phyloP scores from a whole-genome alignment of 2,888 invertebrate species.

The Netelia inedita region DNA sequence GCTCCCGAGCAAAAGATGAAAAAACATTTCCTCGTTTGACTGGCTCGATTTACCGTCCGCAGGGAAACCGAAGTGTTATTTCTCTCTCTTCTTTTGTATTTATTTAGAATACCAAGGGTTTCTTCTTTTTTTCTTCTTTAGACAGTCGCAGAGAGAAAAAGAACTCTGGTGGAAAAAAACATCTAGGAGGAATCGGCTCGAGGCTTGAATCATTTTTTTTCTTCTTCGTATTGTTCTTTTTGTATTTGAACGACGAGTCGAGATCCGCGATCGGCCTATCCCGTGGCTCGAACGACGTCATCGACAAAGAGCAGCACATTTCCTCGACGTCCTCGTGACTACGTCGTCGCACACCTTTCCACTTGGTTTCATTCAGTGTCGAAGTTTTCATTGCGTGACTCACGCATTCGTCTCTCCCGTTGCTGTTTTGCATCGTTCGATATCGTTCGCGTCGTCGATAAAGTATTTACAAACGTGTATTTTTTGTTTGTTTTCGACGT shows the following conservation, averaged over 20 bases:
- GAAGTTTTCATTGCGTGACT: constrained; percentile 39
- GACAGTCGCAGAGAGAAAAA: too few species aligned
- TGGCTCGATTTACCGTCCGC: neutral
- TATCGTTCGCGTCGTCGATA: constrained; percentile 8
- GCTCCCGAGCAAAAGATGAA: neutral
- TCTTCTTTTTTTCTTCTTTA: too few species aligned
- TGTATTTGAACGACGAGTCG: neutral
- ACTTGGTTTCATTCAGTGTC: constrained; percentile 34
- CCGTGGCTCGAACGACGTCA: neutral
- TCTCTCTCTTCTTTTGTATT: neutral
- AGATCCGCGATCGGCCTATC: neutral
- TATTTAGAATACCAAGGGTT: too few species aligned
- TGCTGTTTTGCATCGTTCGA: neutral
- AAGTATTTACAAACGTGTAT: neutral
- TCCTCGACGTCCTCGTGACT: constrained; percentile 14
- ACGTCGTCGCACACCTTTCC: constrained; percentile 26
- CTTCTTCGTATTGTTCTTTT: neutral
- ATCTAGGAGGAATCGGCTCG: neutral
- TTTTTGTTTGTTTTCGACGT: neutral
- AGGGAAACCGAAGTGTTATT: neutral
- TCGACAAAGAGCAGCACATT: neutral
- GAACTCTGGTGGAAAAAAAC: neutral
- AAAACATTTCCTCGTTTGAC: neutral
- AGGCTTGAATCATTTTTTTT: neutral
- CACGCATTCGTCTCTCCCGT: constrained; percentile 12